Conservation (phyloP, 1,140 invertebrate genomes). For the Aporrectodea caliginosa region DNA sequence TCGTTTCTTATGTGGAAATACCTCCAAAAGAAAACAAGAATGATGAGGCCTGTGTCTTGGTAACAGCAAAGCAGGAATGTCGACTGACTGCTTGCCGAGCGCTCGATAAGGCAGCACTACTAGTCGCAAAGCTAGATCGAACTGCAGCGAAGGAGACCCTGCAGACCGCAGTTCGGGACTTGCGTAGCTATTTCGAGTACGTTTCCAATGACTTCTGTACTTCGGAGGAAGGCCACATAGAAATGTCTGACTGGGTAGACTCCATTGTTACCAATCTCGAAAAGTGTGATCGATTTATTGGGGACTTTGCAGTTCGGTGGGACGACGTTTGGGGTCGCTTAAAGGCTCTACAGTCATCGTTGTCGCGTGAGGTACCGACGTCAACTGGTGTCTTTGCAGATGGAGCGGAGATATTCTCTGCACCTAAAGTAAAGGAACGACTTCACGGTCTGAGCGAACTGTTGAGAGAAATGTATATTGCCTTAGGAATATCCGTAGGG, state of each 20-base stretch:
- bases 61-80: not conserved
- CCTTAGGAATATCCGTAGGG: not conserved
- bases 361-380: slow-evolving; percentile 19
- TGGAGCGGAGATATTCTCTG: slow-evolving; percentile 12
- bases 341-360: slow-evolving; percentile 25
- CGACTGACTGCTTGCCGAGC: slow-evolving; percentile 2
- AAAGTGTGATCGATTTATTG: slow-evolving; percentile 6
- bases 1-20: slow-evolving; percentile 22
- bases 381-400: slow-evolving; percentile 19
- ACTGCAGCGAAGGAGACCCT: slow-evolving; percentile 14
- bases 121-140: slow-evolving; percentile 24
- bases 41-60: slow-evolving; percentile 9
- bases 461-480: not conserved
- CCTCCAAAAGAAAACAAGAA: slow-evolving; percentile 19
- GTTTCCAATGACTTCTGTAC: not conserved
- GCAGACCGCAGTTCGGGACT: slow-evolving; percentile 8
- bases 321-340: slow-evolving; percentile 32
- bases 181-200: slow-evolving; percentile 16
- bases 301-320: slow-evolving; percentile 25
- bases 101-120: slow-evolving; percentile 15
- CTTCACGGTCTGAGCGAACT: not conserved
- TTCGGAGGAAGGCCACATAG: slow-evolving; percentile 10
- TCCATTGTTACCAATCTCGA: slow-evolving; percentile 26
- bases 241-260: slow-evolving; percentile 15
- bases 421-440: not conserved